phyloP scores from a whole-genome alignment of 2,888 invertebrate species.

The Agrilus mali region DNA sequence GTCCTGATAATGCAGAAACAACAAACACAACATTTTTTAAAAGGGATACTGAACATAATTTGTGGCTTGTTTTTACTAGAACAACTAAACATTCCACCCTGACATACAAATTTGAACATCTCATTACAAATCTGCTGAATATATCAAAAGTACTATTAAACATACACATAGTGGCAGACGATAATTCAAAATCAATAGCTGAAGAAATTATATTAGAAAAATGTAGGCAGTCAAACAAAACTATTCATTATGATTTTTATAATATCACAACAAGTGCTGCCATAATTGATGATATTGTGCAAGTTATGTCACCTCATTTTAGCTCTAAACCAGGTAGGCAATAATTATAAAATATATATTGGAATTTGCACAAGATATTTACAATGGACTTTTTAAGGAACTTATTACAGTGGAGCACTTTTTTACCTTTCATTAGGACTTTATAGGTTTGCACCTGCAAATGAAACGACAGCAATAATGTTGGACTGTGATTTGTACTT shows the following conservation, averaged over 20 bases:
- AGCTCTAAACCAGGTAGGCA: slow-evolving; percentile 48
- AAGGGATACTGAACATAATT: slow-evolving; percentile 28
- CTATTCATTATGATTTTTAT: slow-evolving; percentile 39
- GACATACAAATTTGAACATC: slow-evolving; percentile 38
- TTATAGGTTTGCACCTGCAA: slow-evolving; percentile 50
- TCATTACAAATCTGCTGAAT: slow-evolving; percentile 37
- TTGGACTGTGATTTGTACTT: slow-evolving; percentile 70
- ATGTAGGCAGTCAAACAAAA: slow-evolving; percentile 25
- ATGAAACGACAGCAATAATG: slow-evolving; percentile 51
- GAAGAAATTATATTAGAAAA: slow-evolving; percentile 27
- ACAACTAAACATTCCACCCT: slow-evolving; percentile 39
- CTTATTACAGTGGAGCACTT: slow-evolving; percentile 66
- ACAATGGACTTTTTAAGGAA: slow-evolving; percentile 31
- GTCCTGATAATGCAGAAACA: background rate
- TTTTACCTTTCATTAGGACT: slow-evolving; percentile 67
- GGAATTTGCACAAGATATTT: background rate
- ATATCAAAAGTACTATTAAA: slow-evolving; percentile 39
- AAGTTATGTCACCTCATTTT: slow-evolving; percentile 57
- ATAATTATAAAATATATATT: background rate
- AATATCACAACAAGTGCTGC: slow-evolving; percentile 47
- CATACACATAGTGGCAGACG: slow-evolving; percentile 50
- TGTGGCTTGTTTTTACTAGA: slow-evolving; percentile 48
- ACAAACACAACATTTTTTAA: background rate
- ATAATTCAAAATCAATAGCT: slow-evolving; percentile 42
- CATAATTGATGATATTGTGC: slow-evolving; percentile 48